Evolutionary conservation across 2,888 invertebrate genomes (phyloP).

Genomic region (Pseudeuparius sepicola): DNA sequence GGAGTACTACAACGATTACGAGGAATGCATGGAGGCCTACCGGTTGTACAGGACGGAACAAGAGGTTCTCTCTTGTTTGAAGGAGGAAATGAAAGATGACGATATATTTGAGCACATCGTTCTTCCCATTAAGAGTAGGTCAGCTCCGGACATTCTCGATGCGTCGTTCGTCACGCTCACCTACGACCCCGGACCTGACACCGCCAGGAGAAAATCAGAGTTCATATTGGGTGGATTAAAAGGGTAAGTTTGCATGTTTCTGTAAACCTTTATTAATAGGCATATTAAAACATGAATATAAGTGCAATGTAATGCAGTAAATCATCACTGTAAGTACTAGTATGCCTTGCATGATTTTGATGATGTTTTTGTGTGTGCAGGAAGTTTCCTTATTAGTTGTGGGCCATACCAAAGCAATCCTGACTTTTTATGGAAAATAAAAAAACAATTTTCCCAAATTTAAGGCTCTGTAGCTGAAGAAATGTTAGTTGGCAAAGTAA

Average conservation of each 20-base stretch:
- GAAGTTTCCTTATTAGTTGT: too few species aligned
- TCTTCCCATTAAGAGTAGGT: conserved; percentile 42
- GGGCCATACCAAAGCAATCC: too few species aligned
- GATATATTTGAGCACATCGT: conserved; percentile 33
- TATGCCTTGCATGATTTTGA: too few species aligned
- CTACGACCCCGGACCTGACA: conserved; percentile 42
- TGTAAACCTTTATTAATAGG: too few species aligned
- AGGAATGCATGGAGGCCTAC: conserved; percentile 48
- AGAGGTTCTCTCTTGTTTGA: too few species aligned
- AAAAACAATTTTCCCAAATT: too few species aligned
- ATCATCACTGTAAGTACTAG: too few species aligned
- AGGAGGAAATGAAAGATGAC: conserved; percentile 36
- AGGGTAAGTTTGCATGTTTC: too few species aligned
- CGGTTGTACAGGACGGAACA: conserved; percentile 25
- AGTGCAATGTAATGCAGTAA: conserved; percentile 22
- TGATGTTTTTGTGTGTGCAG: too few species aligned
- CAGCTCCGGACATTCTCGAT: conserved; percentile 46
- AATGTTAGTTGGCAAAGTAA: too few species aligned
- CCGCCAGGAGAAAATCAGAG: conserved; percentile 45
- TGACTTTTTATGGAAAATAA: too few species aligned
- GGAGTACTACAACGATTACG: conserved; percentile 56
- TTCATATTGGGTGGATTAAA: conserved; percentile 32
- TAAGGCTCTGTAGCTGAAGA: too few species aligned
- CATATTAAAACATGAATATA: conserved; percentile 28
- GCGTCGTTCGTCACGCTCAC: conserved; percentile 36